phyloP scores from a whole-genome alignment of 2,888 invertebrate species.

The Arctia plantaginis region DNA sequence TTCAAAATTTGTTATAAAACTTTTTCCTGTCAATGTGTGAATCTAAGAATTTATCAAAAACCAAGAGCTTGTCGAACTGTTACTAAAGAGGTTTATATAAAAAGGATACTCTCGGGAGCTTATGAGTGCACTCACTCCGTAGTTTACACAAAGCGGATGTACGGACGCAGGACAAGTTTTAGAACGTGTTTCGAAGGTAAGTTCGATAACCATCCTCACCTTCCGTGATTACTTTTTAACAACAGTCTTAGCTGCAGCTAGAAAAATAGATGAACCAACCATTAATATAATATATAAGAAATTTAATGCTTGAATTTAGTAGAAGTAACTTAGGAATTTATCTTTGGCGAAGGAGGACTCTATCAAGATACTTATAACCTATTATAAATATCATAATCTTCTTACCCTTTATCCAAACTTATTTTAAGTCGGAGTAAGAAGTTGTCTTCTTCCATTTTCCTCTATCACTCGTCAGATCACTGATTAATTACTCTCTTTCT shows the following conservation, averaged over 20 bases:
- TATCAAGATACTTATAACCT: too few relatives aligned
- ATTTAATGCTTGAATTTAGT: neutral
- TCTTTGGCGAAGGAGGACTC: too few relatives aligned
- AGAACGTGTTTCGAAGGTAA: slow-evolving; percentile 40
- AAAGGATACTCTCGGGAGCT: slow-evolving; percentile 9
- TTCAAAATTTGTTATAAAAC: neutral
- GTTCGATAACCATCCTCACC: slow-evolving; percentile 39
- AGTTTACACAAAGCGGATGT: slow-evolving; percentile 43
- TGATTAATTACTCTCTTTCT: too few relatives aligned
- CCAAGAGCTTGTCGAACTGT: neutral
- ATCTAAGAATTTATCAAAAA: neutral
- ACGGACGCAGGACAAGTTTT: slow-evolving; percentile 42
- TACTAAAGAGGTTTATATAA: slow-evolving; percentile 4
- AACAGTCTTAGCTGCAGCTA: slow-evolving; percentile 28
- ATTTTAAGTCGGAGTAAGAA: too few relatives aligned
- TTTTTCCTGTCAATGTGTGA: neutral
- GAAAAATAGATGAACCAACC: slow-evolving; percentile 18
- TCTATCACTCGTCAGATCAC: too few relatives aligned
- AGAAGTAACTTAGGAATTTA: neutral
- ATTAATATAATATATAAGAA: neutral
- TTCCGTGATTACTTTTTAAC: slow-evolving; percentile 33
- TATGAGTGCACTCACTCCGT: slow-evolving; percentile 36
- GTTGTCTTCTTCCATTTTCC: too few relatives aligned
- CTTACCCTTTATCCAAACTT: too few relatives aligned
- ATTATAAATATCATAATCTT: too few relatives aligned